phyloP scores from a whole-genome alignment of 2,113 vertebrate genomes.

The Himantopus leucocephalus region DNA sequence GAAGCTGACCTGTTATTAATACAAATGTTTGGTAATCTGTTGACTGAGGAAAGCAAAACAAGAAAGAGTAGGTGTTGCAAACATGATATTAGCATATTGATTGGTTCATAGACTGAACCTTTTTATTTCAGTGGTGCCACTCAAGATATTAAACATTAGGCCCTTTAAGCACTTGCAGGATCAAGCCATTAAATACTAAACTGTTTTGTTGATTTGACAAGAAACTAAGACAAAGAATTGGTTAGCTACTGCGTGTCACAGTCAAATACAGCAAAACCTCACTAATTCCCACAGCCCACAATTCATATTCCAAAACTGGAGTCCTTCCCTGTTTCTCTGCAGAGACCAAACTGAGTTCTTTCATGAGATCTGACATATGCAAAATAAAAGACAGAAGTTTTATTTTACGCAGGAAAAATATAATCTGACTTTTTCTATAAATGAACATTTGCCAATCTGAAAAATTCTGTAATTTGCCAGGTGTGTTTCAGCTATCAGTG shows the following conservation, averaged over 20 bases:
- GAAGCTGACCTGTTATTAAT: background rate
- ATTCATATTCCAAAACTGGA: background rate
- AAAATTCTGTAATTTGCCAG: background rate
- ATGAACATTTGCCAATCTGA: background rate
- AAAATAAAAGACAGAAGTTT: background rate
- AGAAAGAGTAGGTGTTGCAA: background rate
- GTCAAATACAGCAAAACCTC: constrained; percentile 36
- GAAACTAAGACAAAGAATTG: background rate
- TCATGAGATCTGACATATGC: background rate
- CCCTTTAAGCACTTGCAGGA: background rate
- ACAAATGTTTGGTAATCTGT: background rate
- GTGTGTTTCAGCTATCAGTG: background rate
- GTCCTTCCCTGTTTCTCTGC: background rate
- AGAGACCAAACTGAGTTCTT: background rate
- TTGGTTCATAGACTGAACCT: background rate
- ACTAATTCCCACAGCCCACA: constrained; percentile 37
- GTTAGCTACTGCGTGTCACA: background rate
- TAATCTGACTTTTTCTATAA: background rate
- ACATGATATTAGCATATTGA: background rate
- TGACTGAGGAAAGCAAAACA: constrained; percentile 3
- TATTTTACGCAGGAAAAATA: background rate
- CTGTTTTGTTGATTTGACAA: background rate
- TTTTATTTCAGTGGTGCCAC: background rate
- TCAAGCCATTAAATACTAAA: background rate
- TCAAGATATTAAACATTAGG: background rate